Evolutionary conservation across 2,797 vertebrate species (phyloP), one percentile per base, ranked within the genome.

Genomic region (Petrocephalus sullivani): DNA sequence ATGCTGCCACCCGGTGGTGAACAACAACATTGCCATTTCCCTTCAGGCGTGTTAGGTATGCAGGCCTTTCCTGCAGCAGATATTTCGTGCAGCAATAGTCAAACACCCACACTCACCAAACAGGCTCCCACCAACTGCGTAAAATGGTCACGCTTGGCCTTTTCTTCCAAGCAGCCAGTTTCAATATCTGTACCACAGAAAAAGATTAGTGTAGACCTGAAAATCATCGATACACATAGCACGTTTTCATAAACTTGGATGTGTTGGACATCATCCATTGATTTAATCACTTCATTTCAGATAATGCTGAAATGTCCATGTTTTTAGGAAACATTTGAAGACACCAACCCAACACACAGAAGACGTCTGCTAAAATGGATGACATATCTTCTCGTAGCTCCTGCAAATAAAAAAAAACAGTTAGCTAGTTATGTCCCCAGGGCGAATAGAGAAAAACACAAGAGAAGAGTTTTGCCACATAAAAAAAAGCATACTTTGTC

Each of bases 281-380:
- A 83, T n/a, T 83, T 83, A 21, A 83, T 21, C 49, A n/a, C 54
- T 58, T 57, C 23, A 58, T 85, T 85, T 41, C 23, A 85, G 6
- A 37, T 23, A 85, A n/a, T 54, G 51, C 49, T 54, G 7, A 83
- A 83, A 85, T 85, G 37, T 58, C 51, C 28, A 85, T 58, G 23
- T 33, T 28, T 56, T 23, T 28, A 56, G 4, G 12, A 2, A 78
- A 86, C 33, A n/a, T 46, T 46, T 54, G n/a, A 46, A 46, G 41
- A 54, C 16, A 60, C 93, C 88, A 94, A 98, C 98, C 98, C 93
- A 99, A 96, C 94, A 99, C 96, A 95, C 97, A 97, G 94, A 99
- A 99, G 28, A 98, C 98, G 92, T 99, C 98, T 91, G 98, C 98
- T 95, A 99, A 96, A 94, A 99, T 96, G 83, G 98, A 99, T 90